Base-by-base conservation (phyloP, 2,888 invertebrate genomes). In the Trachelus tabidus region DNA sequence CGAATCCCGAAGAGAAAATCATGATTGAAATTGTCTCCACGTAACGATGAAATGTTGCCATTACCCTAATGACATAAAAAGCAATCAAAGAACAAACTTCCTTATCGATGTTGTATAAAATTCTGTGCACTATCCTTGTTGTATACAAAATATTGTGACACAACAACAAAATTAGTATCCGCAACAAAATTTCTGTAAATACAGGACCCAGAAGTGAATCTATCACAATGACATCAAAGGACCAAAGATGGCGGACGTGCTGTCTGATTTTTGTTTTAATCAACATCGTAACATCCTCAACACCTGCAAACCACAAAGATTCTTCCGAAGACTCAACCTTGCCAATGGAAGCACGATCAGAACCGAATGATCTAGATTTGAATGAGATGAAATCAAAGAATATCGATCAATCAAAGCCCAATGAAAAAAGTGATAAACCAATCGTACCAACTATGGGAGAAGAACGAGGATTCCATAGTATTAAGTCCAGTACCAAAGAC, bases 401-500 rank as follows among this genome's bases (percentile, higher is more conserved):
- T 6, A 1, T 56, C 9, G 9, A 56, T 23, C 9, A 23, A 23
- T 56, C 56, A 56, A 56, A 56, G 2, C 9, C 23, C 31, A 12
- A 15, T 69, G 33, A n/a, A n/a, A 37, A 76, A 76, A 34, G 15
- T n/a, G 23, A n/a, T 15, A 56, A 23, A 73, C 73, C 69, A 73
- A 76, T 76, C 73, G 37, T 74, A 34, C 76, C 76, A 75, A 75
- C 77, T 34, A n/a, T 73, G 71, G 74, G 73, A 37, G 73, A 83
- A 75, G 73, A 76, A 75, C 69, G 75, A 76, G 30, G 40, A 68
- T 34, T 23, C 11, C 56, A 69, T 15, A 33, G 40, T 75, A 34
- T 75, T 34, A 75, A 76, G 15, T 23, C 83, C 11, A 37, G 83
- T n/a, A 84, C 78, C 12, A 76, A 80, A 34, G 95, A 95, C 88